These are phyloP conservation scores for Channallabes apus DNA, from an alignment of 2,797 vertebrate species.

Conservation along the genomic window DNA sequence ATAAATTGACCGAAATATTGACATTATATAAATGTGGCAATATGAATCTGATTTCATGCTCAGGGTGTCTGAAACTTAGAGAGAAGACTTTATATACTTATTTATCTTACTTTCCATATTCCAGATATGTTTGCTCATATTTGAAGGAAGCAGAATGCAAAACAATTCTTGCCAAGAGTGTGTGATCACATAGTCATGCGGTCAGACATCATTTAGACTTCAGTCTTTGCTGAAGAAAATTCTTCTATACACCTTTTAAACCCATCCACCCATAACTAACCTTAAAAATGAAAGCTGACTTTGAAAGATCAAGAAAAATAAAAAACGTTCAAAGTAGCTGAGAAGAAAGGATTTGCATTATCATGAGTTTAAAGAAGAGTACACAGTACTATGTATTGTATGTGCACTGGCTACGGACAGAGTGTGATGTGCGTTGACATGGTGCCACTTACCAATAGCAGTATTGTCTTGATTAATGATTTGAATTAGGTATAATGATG, in stretches of 20 bases:
- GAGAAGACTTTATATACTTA: too few relatives aligned
- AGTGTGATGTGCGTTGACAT: not conserved
- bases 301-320: slow-evolving; percentile 11
- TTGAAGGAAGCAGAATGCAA: slow-evolving; percentile 9
- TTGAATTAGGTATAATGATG: not conserved
- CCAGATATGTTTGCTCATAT: not conserved
- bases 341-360: not conserved
- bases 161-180: slow-evolving; percentile 26
- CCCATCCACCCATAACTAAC: slow-evolving; percentile 6
- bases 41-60: too few relatives aligned
- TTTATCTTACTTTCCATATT: slow-evolving; percentile 11
- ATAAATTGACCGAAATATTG: too few relatives aligned
- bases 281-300: slow-evolving; percentile 1
- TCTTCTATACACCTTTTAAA: slow-evolving; percentile 16
- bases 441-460: too few relatives aligned
- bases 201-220: slow-evolving; percentile 34
- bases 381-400: slow-evolving; percentile 25
- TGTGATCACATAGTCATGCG: slow-evolving; percentile 31
- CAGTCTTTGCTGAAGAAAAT: slow-evolving; percentile 37
- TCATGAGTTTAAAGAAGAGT: slow-evolving; percentile 7
- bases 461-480: not conserved
- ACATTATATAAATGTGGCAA: too few relatives aligned
- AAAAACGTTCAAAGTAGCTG: not conserved
- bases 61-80: too few relatives aligned
- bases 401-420: slow-evolving; percentile 27